These are phyloP conservation scores for Watsonalla binaria DNA, from an alignment of 2,888 invertebrate species.

Conservation along the genomic window DNA sequence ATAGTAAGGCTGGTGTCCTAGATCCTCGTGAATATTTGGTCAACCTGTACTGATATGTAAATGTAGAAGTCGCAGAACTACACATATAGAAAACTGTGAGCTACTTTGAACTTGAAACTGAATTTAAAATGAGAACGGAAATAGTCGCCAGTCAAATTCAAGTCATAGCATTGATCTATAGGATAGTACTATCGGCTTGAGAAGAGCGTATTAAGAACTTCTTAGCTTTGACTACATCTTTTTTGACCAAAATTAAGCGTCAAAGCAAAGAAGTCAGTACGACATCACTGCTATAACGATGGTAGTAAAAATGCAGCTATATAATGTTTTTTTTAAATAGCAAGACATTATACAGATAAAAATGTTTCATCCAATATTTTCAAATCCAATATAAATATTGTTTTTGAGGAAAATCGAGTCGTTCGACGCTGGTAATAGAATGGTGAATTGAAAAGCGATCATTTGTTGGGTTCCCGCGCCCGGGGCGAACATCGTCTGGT, in stretches of 20 bases:
- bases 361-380: constrained; percentile 37
- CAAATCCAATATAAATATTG: constrained; percentile 28
- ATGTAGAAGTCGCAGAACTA: too few species aligned
- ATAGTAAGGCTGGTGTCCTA: too few species aligned
- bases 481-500: constrained; percentile 30
- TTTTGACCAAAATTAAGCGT: too few species aligned
- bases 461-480: constrained; percentile 23
- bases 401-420: constrained; percentile 30
- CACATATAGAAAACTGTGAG: not conserved
- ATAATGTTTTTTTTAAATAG: constrained; percentile 29
- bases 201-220: too few species aligned
- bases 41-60: too few species aligned
- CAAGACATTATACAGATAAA: constrained; percentile 33
- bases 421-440: constrained; percentile 39
- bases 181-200: not conserved
- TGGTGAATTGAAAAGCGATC: constrained; percentile 51
- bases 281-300: too few species aligned
- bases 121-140: too few species aligned
- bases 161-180: not conserved
- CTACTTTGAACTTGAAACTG: too few species aligned
- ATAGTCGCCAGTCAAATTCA: too few species aligned
- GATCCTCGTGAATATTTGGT: too few species aligned
- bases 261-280: too few species aligned
- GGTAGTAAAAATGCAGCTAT: not conserved
- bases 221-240: too few species aligned